Percentiles rank a stretch among this genome's conserved stretches.
Conservation (phyloP, 1,140 invertebrate species). For the Triops cancriformis region DNA sequence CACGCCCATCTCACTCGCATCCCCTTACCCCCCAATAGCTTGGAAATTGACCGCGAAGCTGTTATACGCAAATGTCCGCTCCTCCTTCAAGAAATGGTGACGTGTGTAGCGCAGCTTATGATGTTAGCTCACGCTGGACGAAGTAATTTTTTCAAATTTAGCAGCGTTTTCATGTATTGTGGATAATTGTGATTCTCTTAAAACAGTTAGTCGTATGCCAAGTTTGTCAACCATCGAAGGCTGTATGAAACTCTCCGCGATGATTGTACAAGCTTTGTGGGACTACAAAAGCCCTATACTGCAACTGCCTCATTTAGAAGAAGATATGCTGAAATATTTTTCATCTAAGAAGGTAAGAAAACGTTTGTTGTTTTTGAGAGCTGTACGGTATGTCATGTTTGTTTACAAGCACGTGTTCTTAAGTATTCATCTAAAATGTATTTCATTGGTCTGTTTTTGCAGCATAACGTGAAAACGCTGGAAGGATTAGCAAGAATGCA, state of each 20-base stretch:
- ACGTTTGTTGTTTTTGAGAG: constrained; percentile 15
- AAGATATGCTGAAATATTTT: constrained; percentile 88
- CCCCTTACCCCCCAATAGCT: constrained; percentile 62
- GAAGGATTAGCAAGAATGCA: constrained; percentile 83
- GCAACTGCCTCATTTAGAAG: constrained; percentile 90
- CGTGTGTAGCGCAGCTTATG: constrained; percentile 86
- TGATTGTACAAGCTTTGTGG: constrained; percentile 95
- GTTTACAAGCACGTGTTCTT: too few relatives aligned
- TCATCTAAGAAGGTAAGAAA: constrained; percentile 49
- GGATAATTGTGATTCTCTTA: constrained; percentile 40
- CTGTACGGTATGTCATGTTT: neutral
- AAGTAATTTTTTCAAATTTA: constrained; percentile 31
- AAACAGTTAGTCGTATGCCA: constrained; percentile 59
- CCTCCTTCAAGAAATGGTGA: constrained; percentile 96
- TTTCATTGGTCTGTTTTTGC: constrained; percentile 31
- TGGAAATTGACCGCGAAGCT: constrained; percentile 63
- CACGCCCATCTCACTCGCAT: constrained; percentile 88
- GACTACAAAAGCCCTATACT: constrained; percentile 85
- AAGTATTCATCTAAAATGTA: too few relatives aligned
- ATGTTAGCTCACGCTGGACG: constrained; percentile 80
- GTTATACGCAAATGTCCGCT: constrained; percentile 69
- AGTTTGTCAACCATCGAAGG: constrained; percentile 94
- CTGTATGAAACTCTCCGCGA: constrained; percentile 91
- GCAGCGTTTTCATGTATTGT: constrained; percentile 21
- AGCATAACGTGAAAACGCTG: constrained; percentile 67